Evolutionary conservation across 1,140 invertebrate genomes (phyloP).

Genomic region (Pygmarrhopalites habei): DNA sequence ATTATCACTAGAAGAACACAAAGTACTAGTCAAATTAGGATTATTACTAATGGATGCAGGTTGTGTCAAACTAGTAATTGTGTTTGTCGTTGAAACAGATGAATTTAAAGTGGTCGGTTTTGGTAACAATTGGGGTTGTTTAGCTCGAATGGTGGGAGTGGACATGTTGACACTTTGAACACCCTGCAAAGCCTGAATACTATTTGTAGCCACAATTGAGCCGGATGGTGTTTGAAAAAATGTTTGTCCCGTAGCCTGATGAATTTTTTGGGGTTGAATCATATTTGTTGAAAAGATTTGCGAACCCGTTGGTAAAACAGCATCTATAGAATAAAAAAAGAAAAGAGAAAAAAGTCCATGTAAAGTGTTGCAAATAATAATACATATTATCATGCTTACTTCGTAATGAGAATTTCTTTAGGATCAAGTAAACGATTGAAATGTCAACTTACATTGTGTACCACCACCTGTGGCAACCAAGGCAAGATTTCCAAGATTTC

Average conservation of each 20-base stretch:
- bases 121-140: slow-evolving; percentile 36
- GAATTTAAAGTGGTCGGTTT: slow-evolving; percentile 26
- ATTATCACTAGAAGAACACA: slow-evolving; percentile 8
- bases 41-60: background rate
- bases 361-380: too few species aligned
- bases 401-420: too few species aligned
- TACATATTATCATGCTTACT: too few species aligned
- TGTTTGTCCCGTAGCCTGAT: slow-evolving; percentile 25
- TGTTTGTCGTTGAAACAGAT: background rate
- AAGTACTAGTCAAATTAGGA: background rate
- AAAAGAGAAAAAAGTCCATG: too few species aligned
- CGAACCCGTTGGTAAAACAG: slow-evolving; percentile 22
- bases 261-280: slow-evolving; percentile 33
- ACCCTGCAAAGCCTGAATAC: slow-evolving; percentile 12
- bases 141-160: slow-evolving; percentile 19
- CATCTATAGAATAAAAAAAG: too few species aligned
- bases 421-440: too few species aligned
- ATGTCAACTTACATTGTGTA: slow-evolving; percentile 31
- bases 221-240: slow-evolving; percentile 30
- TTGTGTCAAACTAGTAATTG: background rate
- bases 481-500: slow-evolving; percentile 26
- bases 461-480: slow-evolving; percentile 34
- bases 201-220: slow-evolving; percentile 8
- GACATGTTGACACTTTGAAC: slow-evolving; percentile 16
- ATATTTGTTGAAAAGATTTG: slow-evolving; percentile 34